A percentile compares a stretch with the other conserved stretches of the same genome.
These are phyloP conservation scores for Coreius guichenoti DNA, from an alignment of 2,797 vertebrate species.

Conservation along the genomic window DNA sequence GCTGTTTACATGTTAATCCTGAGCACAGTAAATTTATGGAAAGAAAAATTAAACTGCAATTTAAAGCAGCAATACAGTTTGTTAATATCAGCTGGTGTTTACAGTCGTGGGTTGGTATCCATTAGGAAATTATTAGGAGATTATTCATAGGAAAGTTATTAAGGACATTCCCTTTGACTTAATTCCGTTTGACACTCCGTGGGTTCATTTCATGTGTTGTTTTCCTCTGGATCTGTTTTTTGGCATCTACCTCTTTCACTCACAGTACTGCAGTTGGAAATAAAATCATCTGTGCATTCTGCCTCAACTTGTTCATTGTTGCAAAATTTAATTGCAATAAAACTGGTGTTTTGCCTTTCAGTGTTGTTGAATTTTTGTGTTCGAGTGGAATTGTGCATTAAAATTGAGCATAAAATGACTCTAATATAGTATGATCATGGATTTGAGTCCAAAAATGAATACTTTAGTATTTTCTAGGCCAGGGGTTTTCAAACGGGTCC, in stretches of 20 bases:
- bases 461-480: background rate
- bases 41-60: background rate
- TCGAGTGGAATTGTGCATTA: too few species aligned
- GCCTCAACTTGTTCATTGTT: background rate
- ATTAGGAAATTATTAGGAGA: background rate
- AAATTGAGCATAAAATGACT: background rate
- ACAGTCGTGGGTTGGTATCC: background rate
- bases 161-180: background rate
- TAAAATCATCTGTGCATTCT: conserved; percentile 10
- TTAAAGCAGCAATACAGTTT: background rate
- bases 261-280: background rate
- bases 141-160: conserved; percentile 12
- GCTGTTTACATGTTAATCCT: conserved; percentile 9
- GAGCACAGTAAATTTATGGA: background rate
- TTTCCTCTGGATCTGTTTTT: background rate
- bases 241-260: background rate
- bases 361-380: background rate
- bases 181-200: background rate
- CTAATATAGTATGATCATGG: background rate
- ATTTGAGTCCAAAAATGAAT: background rate
- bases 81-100: background rate
- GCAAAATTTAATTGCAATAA: background rate
- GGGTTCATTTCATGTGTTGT: background rate
- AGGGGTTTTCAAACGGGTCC: too few species aligned
- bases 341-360: background rate